These are phyloP conservation scores for Neoaliturus tenellus DNA, from an alignment of 2,888 invertebrate genomes.

Conservation along the genomic window DNA sequence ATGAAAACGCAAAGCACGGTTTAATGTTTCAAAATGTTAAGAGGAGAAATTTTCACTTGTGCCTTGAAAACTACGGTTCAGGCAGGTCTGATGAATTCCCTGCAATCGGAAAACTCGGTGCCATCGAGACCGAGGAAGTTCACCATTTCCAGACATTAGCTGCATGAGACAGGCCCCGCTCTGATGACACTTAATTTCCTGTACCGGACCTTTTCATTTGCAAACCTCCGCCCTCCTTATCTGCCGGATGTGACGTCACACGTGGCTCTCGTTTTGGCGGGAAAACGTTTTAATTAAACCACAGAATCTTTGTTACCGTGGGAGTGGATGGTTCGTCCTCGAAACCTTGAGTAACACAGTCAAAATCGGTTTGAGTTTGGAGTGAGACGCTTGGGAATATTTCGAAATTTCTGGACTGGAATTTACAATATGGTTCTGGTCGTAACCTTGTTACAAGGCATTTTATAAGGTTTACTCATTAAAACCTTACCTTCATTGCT, in stretches of 20 bases:
- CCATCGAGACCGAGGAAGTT: constrained; percentile 15
- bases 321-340: neutral
- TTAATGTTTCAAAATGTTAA: no score
- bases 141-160: constrained; percentile 47
- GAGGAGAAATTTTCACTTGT: no score
- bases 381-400: no score
- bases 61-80: no score
- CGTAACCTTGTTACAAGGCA: no score
- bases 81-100: constrained; percentile 11
- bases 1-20: no score
- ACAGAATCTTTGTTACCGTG: neutral
- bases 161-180: neutral
- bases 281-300: constrained; percentile 5
- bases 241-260: neutral
- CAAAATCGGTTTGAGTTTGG: no score
- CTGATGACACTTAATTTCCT: constrained; percentile 50
- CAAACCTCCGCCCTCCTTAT: constrained; percentile 8
- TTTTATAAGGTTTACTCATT: no score
- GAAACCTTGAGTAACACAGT: no score
- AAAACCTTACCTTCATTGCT: no score
- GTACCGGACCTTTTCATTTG: constrained; percentile 35
- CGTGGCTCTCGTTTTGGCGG: neutral
- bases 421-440: no score
- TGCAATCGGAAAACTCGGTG: neutral
- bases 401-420: no score